These are phyloP conservation scores for Mechanitis mazaeus DNA, from an alignment of 2,888 invertebrate species.

Conservation along the genomic window DNA sequence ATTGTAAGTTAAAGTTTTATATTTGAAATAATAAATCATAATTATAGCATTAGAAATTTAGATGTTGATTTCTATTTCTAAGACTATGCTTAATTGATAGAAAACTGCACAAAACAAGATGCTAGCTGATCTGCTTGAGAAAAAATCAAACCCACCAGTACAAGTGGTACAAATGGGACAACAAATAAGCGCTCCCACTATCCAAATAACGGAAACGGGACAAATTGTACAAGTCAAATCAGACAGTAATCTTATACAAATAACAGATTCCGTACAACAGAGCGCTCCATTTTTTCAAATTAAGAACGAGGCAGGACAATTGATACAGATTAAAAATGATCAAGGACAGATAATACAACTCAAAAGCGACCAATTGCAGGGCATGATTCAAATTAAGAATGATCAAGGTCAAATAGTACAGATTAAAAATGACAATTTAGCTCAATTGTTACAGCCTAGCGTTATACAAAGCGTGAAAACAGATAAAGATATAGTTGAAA, in stretches of 20 bases:
- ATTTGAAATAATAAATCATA: neutral
- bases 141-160: slow-evolving; percentile 79
- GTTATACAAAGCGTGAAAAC: slow-evolving; percentile 30
- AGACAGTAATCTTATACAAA: slow-evolving; percentile 55
- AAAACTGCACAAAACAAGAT: slow-evolving; percentile 81
- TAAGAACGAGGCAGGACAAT: slow-evolving; percentile 67
- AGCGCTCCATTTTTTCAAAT: slow-evolving; percentile 61
- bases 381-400: slow-evolving; percentile 55
- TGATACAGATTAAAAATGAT: slow-evolving; percentile 65
- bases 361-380: slow-evolving; percentile 59
- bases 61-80: neutral
- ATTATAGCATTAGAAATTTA: neutral
- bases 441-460: slow-evolving; percentile 29
- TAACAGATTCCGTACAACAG: slow-evolving; percentile 48
- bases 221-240: slow-evolving; percentile 68
- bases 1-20: slow-evolving; percentile 50
- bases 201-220: slow-evolving; percentile 69
- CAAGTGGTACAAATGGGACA: slow-evolving; percentile 69
- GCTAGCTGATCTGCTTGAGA: slow-evolving; percentile 89
- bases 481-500: slow-evolving; percentile 53
- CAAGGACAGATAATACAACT: slow-evolving; percentile 68
- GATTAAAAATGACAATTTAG: slow-evolving; percentile 39
- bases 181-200: slow-evolving; percentile 66
- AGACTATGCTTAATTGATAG: slow-evolving; percentile 35
- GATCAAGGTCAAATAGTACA: slow-evolving; percentile 56